phyloP scores from a whole-genome alignment of 2,888 invertebrate species.

The Dryadula phaetusa region DNA sequence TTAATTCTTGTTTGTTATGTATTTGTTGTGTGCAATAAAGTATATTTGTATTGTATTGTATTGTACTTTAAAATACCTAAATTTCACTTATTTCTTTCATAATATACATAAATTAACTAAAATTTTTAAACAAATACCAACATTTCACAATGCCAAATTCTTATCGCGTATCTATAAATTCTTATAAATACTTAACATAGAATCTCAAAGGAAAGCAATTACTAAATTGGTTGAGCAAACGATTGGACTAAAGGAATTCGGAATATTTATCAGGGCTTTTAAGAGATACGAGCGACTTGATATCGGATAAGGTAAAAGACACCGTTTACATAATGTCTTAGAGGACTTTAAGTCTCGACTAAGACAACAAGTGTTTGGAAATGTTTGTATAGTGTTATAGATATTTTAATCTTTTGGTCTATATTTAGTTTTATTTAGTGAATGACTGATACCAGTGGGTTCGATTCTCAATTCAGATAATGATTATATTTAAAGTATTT shows the following conservation, averaged over 20 bases:
- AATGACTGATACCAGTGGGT: no score
- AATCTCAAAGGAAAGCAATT: constrained; percentile 42
- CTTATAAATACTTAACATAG: constrained; percentile 27
- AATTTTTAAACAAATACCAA: neutral
- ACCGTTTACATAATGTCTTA: constrained; percentile 25
- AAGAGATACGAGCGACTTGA: constrained; percentile 45
- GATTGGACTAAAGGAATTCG: constrained; percentile 40
- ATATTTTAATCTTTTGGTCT: no score
- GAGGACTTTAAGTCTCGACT: neutral
- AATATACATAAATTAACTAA: neutral
- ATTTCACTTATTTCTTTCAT: no score
- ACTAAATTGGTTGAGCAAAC: constrained; percentile 47
- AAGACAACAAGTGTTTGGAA: neutral
- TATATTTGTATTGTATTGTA: no score
- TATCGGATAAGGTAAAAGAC: constrained; percentile 26
- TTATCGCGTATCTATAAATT: constrained; percentile 7
- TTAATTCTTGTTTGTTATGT: no score
- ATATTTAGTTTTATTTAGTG: no score
- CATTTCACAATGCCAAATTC: constrained; percentile 1
- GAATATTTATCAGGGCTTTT: constrained; percentile 46
- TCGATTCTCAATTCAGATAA: no score
- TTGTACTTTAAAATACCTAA: no score
- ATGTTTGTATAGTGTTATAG: no score
- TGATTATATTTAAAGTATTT: no score
- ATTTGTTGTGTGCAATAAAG: no score